These are phyloP conservation scores for Gymnocypris eckloni DNA, from an alignment of 2,797 vertebrate genomes.

Conservation along the genomic window DNA sequence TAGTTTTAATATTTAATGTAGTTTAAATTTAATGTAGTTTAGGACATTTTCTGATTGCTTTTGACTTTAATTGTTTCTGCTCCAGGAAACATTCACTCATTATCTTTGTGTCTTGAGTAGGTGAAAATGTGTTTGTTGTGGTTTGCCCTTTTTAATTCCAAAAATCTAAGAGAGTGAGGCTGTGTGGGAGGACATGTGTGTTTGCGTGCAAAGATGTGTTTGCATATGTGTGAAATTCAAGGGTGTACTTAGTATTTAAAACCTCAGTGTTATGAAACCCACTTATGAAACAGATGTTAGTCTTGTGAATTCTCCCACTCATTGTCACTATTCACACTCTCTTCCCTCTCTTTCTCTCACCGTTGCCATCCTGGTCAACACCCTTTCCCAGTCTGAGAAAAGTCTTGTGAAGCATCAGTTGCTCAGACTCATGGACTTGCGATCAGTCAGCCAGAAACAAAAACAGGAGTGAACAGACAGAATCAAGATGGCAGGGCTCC, in stretches of 20 bases:
- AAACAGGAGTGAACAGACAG: constrained; percentile 54
- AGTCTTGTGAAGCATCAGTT: constrained; percentile 41
- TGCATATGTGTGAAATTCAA: constrained; percentile 45
- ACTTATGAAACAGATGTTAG: constrained; percentile 55
- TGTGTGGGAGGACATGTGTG: constrained; percentile 49
- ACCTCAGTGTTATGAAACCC: constrained; percentile 31
- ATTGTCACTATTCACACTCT: constrained; percentile 1
- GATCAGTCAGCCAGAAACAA: constrained; percentile 56
- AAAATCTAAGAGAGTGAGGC: constrained; percentile 41
- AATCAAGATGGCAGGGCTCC: constrained; percentile 63
- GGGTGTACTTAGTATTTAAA: constrained; percentile 44
- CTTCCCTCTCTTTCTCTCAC: neutral
- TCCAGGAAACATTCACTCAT: constrained; percentile 27
- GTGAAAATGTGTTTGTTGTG: constrained; percentile 40
- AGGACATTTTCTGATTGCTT: neutral
- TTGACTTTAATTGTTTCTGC: constrained; percentile 5
- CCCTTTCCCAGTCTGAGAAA: constrained; percentile 19
- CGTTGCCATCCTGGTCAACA: constrained; percentile 18
- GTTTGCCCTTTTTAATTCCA: constrained; percentile 47
- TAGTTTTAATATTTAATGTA: neutral
- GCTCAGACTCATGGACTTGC: constrained; percentile 37
- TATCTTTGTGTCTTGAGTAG: constrained; percentile 37
- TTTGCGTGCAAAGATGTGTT: constrained; percentile 22
- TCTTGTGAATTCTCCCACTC: constrained; percentile 52
- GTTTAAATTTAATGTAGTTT: neutral